Evolutionary conservation across 2,888 invertebrate genomes (phyloP).

Genomic region (Calameuta pallipes): DNA sequence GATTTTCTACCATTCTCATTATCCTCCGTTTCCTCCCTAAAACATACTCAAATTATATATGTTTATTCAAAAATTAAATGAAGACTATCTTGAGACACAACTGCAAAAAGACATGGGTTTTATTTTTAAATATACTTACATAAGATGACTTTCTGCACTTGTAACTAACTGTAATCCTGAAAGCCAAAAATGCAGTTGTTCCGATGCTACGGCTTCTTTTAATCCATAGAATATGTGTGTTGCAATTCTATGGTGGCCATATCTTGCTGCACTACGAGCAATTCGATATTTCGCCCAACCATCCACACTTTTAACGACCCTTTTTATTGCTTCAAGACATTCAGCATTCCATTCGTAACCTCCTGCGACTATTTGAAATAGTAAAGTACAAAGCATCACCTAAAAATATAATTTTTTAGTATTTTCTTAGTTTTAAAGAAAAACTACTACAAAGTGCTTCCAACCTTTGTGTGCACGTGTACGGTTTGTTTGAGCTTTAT

Average conservation of each 20-base stretch:
- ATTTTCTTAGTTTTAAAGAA: background rate
- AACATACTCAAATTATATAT: background rate
- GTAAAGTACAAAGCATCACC: conserved; percentile 83
- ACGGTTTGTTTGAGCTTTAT: conserved; percentile 64
- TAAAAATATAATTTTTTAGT: conserved; percentile 23
- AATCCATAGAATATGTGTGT: conserved; percentile 74
- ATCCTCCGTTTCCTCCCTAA: conserved; percentile 44
- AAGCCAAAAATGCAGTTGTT: conserved; percentile 90
- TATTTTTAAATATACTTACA: conserved; percentile 53
- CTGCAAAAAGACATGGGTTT: background rate
- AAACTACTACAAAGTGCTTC: conserved; percentile 20
- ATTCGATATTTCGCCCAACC: conserved; percentile 90
- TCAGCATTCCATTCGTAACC: conserved; percentile 76
- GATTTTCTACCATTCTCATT: conserved; percentile 41
- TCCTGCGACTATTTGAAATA: conserved; percentile 84
- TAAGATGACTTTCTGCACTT: conserved; percentile 77
- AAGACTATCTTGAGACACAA: background rate
- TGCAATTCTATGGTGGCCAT: conserved; percentile 82
- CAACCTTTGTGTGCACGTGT: conserved; percentile 62
- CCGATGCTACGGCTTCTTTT: conserved; percentile 81
- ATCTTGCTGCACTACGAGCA: conserved; percentile 87
- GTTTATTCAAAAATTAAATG: background rate
- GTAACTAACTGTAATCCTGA: conserved; percentile 82
- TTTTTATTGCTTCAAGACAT: conserved; percentile 71
- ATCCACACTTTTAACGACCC: conserved; percentile 71